Base-by-base conservation (phyloP, 2,113 vertebrate genomes). In the Siniperca chuatsi region DNA sequence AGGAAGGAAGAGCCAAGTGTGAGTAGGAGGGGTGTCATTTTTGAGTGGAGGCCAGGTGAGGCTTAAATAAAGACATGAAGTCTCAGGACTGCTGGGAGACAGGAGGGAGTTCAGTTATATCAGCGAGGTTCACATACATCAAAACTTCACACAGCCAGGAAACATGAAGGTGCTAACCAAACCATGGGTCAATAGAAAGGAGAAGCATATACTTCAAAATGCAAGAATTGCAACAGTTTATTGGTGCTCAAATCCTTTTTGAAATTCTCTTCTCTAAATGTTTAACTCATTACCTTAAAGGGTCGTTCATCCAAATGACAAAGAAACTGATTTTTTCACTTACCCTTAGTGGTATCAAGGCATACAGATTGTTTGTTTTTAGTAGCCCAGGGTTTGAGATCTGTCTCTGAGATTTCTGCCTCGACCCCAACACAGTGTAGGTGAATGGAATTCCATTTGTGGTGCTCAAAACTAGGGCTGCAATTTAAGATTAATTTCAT, bases 11-110 rank as follows among this genome's bases (percentile, higher is more conserved):
- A 71, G 54, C 35, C 46, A 64, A 69, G 79, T 84, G 79, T 87
- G 74, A 76, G 85, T 74, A 72, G 37, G 68, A 82, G 74, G 81
- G 82, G 25, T 78, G 82, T 79, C 65, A 79, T 81, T 87, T 82
- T 82, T 86, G 84, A 88, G 67, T 2, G 4, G 72, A 72, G 79
- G 61, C 61, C 72, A 91, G 81, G 79, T 77, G 44, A 71, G 65
- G 60, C 69, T 83, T 82, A 58, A 80, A 83, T 88, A 85, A 87
- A 85, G 75, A 83, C 72, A 37, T 33, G 62, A 70, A 70, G 65
- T 68, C 29, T 69, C 29, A 70, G 57, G 64, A 71, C 67, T 35
- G 84, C 37, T 62, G 33, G 65, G 71, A 65, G 75, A 70, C n/a
- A 15, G 29, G 42, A 23, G 70, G 46, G 54, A 57, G 68, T 60